phyloP scores from a whole-genome alignment of 2,113 vertebrate genomes.

The Rallus limicola region DNA sequence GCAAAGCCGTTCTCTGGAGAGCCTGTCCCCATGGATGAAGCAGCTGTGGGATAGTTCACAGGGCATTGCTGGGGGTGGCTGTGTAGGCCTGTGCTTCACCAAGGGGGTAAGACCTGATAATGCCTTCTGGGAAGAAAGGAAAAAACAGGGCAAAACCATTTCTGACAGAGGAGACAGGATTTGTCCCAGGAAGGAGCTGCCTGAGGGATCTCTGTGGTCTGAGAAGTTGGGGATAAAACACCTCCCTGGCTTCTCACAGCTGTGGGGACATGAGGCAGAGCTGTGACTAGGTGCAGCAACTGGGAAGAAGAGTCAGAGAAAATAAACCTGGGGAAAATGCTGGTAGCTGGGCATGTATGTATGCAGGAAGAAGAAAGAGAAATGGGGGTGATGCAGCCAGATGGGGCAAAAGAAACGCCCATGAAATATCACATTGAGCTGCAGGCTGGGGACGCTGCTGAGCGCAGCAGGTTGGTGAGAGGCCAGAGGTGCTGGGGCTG shows the following conservation, averaged over 20 bases:
- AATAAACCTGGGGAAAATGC: not conserved
- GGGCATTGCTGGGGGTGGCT: not conserved
- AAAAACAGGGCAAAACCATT: not conserved
- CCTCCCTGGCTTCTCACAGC: not conserved
- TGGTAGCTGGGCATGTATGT: not conserved
- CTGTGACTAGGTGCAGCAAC: not conserved
- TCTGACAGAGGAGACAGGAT: not conserved
- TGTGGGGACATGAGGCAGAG: not conserved
- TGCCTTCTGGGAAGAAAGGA: not conserved
- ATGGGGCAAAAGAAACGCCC: accelerated
- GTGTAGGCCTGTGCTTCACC: not conserved
- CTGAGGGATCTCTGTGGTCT: not conserved
- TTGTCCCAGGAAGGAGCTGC: not conserved
- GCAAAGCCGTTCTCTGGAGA: not conserved
- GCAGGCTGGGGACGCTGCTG: not conserved
- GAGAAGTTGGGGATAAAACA: not conserved
- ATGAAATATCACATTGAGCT: accelerated
- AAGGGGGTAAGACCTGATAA: not conserved
- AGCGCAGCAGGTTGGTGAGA: accelerated
- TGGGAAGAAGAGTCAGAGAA: not conserved
- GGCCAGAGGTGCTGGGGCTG: not conserved
- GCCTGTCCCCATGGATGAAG: not conserved
- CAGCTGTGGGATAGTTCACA: not conserved
- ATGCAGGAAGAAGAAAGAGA: not conserved
- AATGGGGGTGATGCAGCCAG: accelerated